phyloP scores from a whole-genome alignment of 2,888 invertebrate species.

The Trichogramma evanescens region DNA sequence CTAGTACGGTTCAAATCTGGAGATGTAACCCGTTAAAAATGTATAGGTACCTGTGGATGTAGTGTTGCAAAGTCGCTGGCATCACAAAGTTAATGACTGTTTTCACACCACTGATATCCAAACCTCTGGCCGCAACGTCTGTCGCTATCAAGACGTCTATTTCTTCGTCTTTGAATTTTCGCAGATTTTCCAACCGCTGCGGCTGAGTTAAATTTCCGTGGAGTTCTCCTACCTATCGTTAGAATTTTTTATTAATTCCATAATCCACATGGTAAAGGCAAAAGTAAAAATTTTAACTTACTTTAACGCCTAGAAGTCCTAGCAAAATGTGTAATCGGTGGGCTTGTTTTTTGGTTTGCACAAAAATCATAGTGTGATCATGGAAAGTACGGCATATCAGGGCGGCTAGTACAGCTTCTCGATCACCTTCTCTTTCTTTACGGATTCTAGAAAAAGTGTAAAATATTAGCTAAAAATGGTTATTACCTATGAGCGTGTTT shows the following conservation, averaged over 20 bases:
- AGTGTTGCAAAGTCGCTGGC: conserved; percentile 91
- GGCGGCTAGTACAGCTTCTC: conserved; percentile 82
- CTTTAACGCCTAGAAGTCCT: conserved; percentile 81
- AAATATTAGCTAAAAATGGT: background rate
- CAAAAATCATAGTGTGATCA: conserved; percentile 88
- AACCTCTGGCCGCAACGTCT: conserved; percentile 87
- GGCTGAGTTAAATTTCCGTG: conserved; percentile 96
- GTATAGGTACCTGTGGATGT: conserved; percentile 70
- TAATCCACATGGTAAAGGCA: background rate
- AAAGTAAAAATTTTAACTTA: conserved; percentile 42
- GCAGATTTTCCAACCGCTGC: conserved; percentile 82
- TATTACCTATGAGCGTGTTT: background rate
- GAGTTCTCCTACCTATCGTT: conserved; percentile 66
- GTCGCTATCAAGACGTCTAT: conserved; percentile 88
- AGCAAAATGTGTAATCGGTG: conserved; percentile 88
- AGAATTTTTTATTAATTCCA: conserved; percentile 1
- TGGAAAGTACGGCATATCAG: conserved; percentile 82
- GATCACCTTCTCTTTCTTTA: conserved; percentile 80
- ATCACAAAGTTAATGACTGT: conserved; percentile 95
- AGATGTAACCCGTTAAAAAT: background rate
- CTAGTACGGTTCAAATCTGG: background rate
- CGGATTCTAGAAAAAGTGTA: conserved; percentile 58
- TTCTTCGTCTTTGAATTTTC: conserved; percentile 78
- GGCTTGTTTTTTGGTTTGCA: conserved; percentile 93
- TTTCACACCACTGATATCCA: conserved; percentile 95